Percentiles rank a stretch among this genome's conserved stretches.
Evolutionary conservation across 2,113 vertebrate species (phyloP).

Genomic region (Chaetodon auriga): DNA sequence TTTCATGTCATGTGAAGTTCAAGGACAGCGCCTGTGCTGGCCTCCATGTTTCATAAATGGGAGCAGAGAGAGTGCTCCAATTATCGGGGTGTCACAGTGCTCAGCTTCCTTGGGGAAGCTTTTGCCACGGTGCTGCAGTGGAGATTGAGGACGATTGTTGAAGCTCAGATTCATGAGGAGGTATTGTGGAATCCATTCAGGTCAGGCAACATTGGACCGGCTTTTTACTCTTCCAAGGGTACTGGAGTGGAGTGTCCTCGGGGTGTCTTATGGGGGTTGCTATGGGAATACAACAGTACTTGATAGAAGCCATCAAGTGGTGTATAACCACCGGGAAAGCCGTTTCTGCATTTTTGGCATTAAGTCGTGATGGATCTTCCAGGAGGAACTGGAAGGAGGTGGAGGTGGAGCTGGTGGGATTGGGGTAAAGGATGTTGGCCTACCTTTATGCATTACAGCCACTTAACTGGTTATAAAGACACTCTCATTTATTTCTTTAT

Average conservation of each 20-base stretch:
- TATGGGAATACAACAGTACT: not conserved
- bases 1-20: not conserved
- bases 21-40: slow-evolving; percentile 1
- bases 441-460: not conserved
- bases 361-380: not conserved
- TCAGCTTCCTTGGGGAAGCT: slow-evolving; percentile 7
- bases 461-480: not conserved
- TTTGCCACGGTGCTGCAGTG: not conserved
- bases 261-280: not conserved
- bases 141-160: slow-evolving; percentile 2
- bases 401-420: not conserved
- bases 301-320: not conserved
- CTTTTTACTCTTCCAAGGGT: not conserved
- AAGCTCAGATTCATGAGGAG: not conserved
- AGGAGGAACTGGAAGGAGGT: not conserved
- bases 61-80: not conserved
- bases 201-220: not conserved
- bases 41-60: not conserved
- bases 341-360: slow-evolving; percentile 2
- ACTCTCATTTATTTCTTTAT: not conserved
- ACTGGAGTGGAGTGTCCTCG: not conserved
- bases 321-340: not conserved
- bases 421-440: not conserved
- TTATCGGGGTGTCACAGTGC: not conserved
- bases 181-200: not conserved